Evolutionary conservation across 2,113 vertebrate genomes (phyloP).

Genomic region (Sylvia atricapilla): DNA sequence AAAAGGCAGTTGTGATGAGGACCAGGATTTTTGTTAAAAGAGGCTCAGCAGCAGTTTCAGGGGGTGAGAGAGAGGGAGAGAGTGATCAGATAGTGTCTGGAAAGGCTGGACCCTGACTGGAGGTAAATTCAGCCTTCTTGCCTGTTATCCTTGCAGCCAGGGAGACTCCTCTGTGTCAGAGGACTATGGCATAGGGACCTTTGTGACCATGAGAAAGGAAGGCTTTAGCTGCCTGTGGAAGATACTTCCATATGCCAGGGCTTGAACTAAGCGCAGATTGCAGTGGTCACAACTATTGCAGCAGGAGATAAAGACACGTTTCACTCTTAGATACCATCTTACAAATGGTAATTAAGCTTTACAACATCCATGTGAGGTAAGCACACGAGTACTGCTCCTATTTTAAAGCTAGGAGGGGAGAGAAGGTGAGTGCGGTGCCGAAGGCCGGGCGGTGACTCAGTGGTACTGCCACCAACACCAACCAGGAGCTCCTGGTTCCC

Average conservation of each 20-base stretch:
- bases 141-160: background rate
- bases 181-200: background rate
- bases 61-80: background rate
- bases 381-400: background rate
- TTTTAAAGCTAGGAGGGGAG: background rate
- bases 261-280: background rate
- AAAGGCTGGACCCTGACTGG: background rate
- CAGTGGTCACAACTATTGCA: background rate
- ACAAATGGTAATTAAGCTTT: background rate
- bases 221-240: background rate
- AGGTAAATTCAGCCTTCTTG: background rate
- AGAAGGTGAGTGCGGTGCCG: background rate
- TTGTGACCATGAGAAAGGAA: background rate
- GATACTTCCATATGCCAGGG: background rate
- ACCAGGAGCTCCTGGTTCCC: background rate
- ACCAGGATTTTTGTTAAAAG: background rate
- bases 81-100: background rate
- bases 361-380: slow-evolving; percentile 19
- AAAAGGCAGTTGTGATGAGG: background rate
- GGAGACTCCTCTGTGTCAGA: background rate
- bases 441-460: background rate
- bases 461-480: background rate
- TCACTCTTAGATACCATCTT: slow-evolving; percentile 24
- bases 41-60: background rate
- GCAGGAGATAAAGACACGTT: background rate